Evolutionary conservation across 2,888 invertebrate genomes (phyloP).

Genomic region (Meta bourneti): DNA sequence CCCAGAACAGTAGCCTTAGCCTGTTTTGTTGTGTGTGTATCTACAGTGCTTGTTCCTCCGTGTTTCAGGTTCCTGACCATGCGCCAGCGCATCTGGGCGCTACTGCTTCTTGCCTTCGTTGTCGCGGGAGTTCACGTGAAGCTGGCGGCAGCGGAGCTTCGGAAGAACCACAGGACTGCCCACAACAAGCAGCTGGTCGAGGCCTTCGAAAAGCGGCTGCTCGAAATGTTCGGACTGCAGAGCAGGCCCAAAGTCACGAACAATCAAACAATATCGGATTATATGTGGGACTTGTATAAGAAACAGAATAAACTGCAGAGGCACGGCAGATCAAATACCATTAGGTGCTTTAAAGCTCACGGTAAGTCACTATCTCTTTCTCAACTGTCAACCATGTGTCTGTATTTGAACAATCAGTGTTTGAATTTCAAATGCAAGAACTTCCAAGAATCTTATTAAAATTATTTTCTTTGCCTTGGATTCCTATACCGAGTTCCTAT

Average conservation of each 20-base stretch:
- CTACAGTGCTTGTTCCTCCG: too few species aligned
- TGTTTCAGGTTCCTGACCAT: slow-evolving; percentile 71
- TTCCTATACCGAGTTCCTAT: too few species aligned
- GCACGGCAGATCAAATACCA: slow-evolving; percentile 30
- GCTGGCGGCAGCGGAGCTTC: slow-evolving; percentile 52
- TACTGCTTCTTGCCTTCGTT: slow-evolving; percentile 59
- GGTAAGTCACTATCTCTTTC: slow-evolving; percentile 36
- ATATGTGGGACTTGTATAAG: slow-evolving; percentile 89
- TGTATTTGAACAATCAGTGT: too few species aligned
- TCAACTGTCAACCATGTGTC: neutral
- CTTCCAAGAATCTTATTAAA: too few species aligned
- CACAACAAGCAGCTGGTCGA: slow-evolving; percentile 37
- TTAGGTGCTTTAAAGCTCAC: slow-evolving; percentile 66
- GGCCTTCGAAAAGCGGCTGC: slow-evolving; percentile 84
- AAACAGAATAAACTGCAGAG: slow-evolving; percentile 45
- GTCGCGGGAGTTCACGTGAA: slow-evolving; percentile 54
- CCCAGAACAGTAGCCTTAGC: too few species aligned
- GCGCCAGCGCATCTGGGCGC: slow-evolving; percentile 74
- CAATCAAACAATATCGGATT: slow-evolving; percentile 87
- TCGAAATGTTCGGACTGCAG: slow-evolving; percentile 85
- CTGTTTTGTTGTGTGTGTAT: too few species aligned
- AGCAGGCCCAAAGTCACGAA: slow-evolving; percentile 83
- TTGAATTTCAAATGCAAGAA: too few species aligned
- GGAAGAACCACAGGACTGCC: neutral
- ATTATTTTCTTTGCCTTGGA: too few species aligned